A percentile compares a stretch with the other conserved stretches of the same genome.
Conservation (phyloP, 2,888 invertebrate species). For the Pristionchus maxplancki region DNA sequence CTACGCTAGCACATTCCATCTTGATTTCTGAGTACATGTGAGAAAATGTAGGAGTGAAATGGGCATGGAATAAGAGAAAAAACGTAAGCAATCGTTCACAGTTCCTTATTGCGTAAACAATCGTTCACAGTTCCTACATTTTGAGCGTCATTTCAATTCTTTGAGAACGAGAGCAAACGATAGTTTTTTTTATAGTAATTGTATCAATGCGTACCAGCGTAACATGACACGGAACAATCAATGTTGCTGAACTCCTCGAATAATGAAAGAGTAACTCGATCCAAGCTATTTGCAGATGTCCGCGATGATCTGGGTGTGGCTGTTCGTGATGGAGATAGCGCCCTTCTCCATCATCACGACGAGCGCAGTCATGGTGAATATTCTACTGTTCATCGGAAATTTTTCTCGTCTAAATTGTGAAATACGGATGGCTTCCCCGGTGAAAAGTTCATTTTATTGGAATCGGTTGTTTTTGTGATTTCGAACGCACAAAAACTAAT, state of each 20-base stretch:
- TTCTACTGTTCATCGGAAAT: too few species aligned
- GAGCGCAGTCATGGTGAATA: background rate
- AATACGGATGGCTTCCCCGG: too few species aligned
- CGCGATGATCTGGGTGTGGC: slow-evolving; percentile 29
- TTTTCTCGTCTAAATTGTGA: background rate
- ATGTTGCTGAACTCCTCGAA: too few species aligned
- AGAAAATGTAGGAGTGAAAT: background rate
- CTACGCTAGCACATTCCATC: background rate
- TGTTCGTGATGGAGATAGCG: background rate
- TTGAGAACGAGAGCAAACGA: too few species aligned
- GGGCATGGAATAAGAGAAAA: background rate
- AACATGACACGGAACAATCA: too few species aligned
- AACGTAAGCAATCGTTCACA: background rate
- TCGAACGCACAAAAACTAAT: too few species aligned
- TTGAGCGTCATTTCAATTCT: too few species aligned
- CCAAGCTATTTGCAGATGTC: background rate
- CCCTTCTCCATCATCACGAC: slow-evolving; percentile 23
- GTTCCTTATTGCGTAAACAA: too few species aligned
- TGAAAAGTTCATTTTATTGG: background rate
- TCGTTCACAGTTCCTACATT: too few species aligned
- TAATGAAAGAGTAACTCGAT: too few species aligned
- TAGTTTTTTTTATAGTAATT: too few species aligned
- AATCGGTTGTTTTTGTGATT: background rate
- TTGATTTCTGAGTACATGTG: background rate
- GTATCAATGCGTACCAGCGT: too few species aligned